These are phyloP conservation scores for Ailurus styani DNA, from an alignment of 2,113 vertebrate genomes.

Conservation along the genomic window DNA sequence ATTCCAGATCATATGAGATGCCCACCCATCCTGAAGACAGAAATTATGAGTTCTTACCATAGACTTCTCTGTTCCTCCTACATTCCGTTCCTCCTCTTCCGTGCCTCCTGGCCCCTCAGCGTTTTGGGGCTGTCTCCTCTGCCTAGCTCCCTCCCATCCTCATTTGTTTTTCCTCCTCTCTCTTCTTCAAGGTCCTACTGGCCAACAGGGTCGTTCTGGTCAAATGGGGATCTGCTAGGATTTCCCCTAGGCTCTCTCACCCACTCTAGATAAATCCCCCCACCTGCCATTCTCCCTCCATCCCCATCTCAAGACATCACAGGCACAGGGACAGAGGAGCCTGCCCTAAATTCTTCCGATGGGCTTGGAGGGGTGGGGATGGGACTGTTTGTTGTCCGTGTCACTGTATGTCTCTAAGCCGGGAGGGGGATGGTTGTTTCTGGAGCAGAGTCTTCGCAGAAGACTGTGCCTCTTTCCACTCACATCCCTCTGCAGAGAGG, in stretches of 20 bases:
- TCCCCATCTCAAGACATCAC: background rate
- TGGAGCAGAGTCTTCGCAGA: background rate
- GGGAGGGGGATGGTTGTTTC: background rate
- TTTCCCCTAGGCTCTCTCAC: background rate
- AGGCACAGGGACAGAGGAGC: background rate
- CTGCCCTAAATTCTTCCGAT: background rate
- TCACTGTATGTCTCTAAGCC: background rate
- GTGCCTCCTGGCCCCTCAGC: background rate
- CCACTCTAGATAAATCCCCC: background rate
- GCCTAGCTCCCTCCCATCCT: background rate
- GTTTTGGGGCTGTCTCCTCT: background rate
- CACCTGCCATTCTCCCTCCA: background rate
- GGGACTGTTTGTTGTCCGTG: background rate
- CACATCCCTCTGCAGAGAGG: background rate
- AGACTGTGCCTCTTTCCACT: background rate
- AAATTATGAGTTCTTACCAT: background rate
- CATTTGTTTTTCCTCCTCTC: background rate
- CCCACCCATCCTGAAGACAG: background rate
- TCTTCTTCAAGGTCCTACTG: background rate
- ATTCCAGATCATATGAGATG: background rate
- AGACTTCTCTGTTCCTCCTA: background rate
- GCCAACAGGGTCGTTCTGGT: background rate
- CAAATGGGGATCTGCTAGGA: background rate
- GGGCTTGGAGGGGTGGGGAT: rapidly evolving
- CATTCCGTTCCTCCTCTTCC: background rate